phyloP scores from a whole-genome alignment of 2,888 invertebrate species.

The Idaea dimidiata region DNA sequence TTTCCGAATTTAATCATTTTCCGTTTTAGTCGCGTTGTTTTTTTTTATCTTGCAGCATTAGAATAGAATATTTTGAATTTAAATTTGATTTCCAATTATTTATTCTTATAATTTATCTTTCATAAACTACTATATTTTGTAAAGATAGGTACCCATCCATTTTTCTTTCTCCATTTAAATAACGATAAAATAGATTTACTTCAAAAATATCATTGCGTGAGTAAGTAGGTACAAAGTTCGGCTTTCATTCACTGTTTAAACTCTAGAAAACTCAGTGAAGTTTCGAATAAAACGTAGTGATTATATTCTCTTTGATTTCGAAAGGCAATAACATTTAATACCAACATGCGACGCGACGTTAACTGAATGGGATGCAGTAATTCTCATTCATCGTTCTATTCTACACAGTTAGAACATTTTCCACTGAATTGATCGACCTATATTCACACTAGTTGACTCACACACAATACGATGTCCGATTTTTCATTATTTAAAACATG shows the following conservation, averaged over 20 bases:
- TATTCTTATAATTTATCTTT: no score
- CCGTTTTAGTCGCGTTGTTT: no score
- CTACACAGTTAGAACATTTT: slow-evolving; percentile 9
- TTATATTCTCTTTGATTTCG: no score
- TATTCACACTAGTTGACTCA: slow-evolving; percentile 29
- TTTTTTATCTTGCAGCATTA: no score
- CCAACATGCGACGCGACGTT: not conserved
- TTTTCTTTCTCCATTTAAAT: no score
- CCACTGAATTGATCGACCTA: slow-evolving; percentile 40
- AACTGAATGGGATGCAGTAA: not conserved
- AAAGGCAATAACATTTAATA: no score
- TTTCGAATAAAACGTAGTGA: no score
- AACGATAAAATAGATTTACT: not conserved
- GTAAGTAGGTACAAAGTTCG: not conserved
- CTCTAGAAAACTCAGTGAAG: not conserved
- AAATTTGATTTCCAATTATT: no score
- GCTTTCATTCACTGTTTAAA: not conserved
- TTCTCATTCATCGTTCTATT: not conserved
- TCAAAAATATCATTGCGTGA: not conserved
- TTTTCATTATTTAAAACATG: slow-evolving; percentile 39
- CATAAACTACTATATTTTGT: no score
- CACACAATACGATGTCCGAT: slow-evolving; percentile 19
- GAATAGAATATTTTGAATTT: no score
- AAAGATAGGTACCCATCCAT: no score
- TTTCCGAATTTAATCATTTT: no score